Conservation (phyloP, 2,797 vertebrate genomes). For the Triplophysa yarkandensis region DNA sequence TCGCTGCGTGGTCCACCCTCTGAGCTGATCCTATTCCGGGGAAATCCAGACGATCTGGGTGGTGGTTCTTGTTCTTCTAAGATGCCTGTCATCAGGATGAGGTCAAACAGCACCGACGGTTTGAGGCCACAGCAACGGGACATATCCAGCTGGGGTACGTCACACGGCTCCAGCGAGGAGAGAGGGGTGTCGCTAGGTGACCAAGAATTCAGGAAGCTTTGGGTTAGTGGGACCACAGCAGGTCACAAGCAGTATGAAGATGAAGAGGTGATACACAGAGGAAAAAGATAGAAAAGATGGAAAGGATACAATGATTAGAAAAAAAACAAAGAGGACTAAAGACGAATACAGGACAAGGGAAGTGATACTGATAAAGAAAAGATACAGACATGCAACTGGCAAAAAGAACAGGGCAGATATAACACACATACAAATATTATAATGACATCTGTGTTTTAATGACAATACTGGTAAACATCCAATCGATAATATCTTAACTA, state of each 20-base stretch:
- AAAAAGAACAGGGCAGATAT: constrained; percentile 61
- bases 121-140: constrained; percentile 75
- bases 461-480: not conserved
- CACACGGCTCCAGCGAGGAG: constrained; percentile 77
- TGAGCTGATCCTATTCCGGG: constrained; percentile 36
- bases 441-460: not conserved
- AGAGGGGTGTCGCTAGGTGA: constrained; percentile 84
- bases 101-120: constrained; percentile 75
- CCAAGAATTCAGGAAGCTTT: constrained; percentile 86
- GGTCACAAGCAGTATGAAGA: constrained; percentile 62
- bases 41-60: not conserved
- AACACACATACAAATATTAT: constrained; percentile 41
- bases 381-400: constrained; percentile 56
- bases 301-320: constrained; percentile 37
- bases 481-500: no score
- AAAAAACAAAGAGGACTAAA: constrained; percentile 55
- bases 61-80: constrained; percentile 75
- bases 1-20: constrained; percentile 65
- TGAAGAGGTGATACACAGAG: constrained; percentile 61
- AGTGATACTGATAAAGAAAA: constrained; percentile 53
- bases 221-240: constrained; percentile 57
- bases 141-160: constrained; percentile 71
- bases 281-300: constrained; percentile 43
- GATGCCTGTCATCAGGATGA: constrained; percentile 79
- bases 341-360: constrained; percentile 42